A percentile compares a stretch with the other conserved stretches of the same genome.
phyloP scores from a whole-genome alignment of 2,888 invertebrate species.

The Morpho deidamia region DNA sequence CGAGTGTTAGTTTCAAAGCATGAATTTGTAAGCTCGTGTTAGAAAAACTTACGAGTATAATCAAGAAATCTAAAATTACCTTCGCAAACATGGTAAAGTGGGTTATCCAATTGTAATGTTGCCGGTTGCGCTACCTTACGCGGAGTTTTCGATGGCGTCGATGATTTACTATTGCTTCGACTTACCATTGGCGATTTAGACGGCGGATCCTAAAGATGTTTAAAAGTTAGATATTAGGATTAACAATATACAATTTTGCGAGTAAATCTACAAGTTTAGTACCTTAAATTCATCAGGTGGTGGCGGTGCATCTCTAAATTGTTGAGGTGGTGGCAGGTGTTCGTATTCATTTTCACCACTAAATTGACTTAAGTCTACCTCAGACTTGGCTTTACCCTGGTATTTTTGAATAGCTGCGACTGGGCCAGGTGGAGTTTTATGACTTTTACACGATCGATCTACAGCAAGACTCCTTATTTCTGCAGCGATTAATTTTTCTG shows the following conservation, averaged over 20 bases:
- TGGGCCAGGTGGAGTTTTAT: slow-evolving; percentile 43
- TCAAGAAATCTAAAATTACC: slow-evolving; percentile 56
- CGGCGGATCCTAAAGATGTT: slow-evolving; percentile 57
- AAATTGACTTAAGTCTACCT: slow-evolving; percentile 76
- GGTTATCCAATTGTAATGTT: slow-evolving; percentile 81
- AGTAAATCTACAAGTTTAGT: slow-evolving; percentile 9
- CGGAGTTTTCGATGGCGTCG: slow-evolving; percentile 64
- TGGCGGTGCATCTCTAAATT: slow-evolving; percentile 88
- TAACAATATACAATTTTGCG: too few relatives aligned
- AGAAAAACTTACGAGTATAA: neutral
- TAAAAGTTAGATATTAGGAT: too few relatives aligned
- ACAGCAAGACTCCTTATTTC: slow-evolving; percentile 66
- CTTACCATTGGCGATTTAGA: slow-evolving; percentile 63
- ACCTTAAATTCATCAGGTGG: slow-evolving; percentile 85
- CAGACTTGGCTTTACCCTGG: slow-evolving; percentile 77
- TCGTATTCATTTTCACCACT: slow-evolving; percentile 81
- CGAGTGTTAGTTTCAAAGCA: slow-evolving; percentile 41
- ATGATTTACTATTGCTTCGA: slow-evolving; percentile 66
- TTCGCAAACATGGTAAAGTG: slow-evolving; percentile 89
- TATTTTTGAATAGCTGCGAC: slow-evolving; percentile 50
- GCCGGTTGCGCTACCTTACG: slow-evolving; percentile 50
- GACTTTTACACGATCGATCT: slow-evolving; percentile 60
- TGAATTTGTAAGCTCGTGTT: slow-evolving; percentile 32
- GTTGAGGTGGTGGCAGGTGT: slow-evolving; percentile 89
- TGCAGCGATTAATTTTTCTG: slow-evolving; percentile 69